Base-by-base conservation (phyloP, 2,888 invertebrate species). In the Boloria euphrosyne region DNA sequence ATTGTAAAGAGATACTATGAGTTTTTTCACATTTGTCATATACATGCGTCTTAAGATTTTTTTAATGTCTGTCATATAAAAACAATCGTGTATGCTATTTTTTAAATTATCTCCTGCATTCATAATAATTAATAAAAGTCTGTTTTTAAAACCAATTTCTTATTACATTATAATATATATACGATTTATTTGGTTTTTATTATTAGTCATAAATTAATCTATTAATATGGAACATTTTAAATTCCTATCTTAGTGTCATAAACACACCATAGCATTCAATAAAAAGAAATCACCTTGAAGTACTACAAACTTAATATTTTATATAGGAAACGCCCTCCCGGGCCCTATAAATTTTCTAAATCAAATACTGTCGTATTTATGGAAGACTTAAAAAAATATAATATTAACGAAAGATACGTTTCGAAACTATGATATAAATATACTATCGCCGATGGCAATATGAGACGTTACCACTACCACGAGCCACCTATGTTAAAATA, bases 291-390 rank as follows among this genome's bases (percentile, higher is more conserved):
- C 83, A 81, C 82, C 80, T 85, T 85, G 85, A 83, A 87, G 88
- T 89, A 89, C 86, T 87, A 83, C 84, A 84, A 89, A 87, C 86
- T 86, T 87, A 88, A 87, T 85, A 86, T 84, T 85, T 85, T 88
- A 85, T 82, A 84, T 87, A 89, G 89, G 90, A 90, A 89, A 86
- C 82, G 85, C 89, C 89, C 90, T 83, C 88, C 85, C 81, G 78
- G 78, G 75, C 80, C 78, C 72, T 73, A 75, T 73, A 68, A 71
- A 72, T 78, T 74, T 74, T 76, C 78, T 77, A 76, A 66, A 74
- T 75, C 72, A 77, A 85, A 85, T 85, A 88, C 83, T 87, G 85
- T 79, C 79, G 77, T 80, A 79, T 79, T 80, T 78, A 84, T 80
- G 80, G 80, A 80, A 80, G 80, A 80, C 80, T 69, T 70, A 76